Conservation (phyloP, 2,888 invertebrate species). For the Rhopalosiphum nymphaeae region DNA sequence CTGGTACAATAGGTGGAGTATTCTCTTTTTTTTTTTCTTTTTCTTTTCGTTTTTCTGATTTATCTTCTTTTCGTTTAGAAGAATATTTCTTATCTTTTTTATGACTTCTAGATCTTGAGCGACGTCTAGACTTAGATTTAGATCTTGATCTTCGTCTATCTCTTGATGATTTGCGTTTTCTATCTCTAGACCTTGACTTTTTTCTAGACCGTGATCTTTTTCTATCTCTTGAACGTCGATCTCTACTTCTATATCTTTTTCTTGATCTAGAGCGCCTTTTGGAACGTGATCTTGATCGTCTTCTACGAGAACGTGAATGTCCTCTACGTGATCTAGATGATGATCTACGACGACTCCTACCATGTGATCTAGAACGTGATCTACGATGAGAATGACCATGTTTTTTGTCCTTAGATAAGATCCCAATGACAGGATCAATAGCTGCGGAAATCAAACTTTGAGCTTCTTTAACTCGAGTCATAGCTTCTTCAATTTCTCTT, state of each 20-base stretch:
- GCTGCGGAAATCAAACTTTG: conserved; percentile 95
- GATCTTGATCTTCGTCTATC: conserved; percentile 51
- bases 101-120: conserved; percentile 59
- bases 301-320: conserved; percentile 70
- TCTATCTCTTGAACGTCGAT: conserved; percentile 62
- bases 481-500: conserved; percentile 95
- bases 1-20: conserved; percentile 65
- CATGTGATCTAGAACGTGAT: conserved; percentile 71
- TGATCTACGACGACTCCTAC: conserved; percentile 68
- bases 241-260: conserved; percentile 69
- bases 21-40: conserved; percentile 66
- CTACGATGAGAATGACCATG: conserved; percentile 76
- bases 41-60: conserved; percentile 66
- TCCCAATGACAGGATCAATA: conserved; percentile 90
- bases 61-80: conserved; percentile 65
- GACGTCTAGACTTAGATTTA: conserved; percentile 61
- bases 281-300: conserved; percentile 73
- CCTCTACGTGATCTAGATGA: conserved; percentile 69
- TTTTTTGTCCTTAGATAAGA: conserved; percentile 85
- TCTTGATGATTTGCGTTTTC: conserved; percentile 59
- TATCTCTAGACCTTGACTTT: conserved; percentile 57
- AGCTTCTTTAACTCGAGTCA: conserved; percentile 96
- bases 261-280: conserved; percentile 70
- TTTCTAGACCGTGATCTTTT: conserved; percentile 56
- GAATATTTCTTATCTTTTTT: conserved; percentile 65